A percentile compares a stretch with the other conserved stretches of the same genome.
Conservation (phyloP, 2,888 invertebrate species). For the Ceratothoa steindachneri region DNA sequence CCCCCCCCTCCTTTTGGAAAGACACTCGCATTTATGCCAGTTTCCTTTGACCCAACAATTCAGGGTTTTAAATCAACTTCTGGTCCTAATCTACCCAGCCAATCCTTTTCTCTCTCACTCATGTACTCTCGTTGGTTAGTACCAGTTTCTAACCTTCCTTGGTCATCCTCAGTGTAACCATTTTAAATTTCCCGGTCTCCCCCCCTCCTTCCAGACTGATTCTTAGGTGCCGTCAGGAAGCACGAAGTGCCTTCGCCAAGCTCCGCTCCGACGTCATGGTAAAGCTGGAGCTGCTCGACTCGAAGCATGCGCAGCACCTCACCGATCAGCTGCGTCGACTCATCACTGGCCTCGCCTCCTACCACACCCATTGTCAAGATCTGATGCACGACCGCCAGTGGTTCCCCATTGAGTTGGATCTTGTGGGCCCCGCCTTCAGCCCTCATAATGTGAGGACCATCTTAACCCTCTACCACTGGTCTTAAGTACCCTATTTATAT, state of each 20-base stretch:
- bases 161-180: no score
- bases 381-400: constrained; percentile 70
- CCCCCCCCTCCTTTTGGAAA: no score
- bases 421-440: constrained; percentile 79
- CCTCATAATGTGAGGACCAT: constrained; percentile 10
- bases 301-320: constrained; percentile 95
- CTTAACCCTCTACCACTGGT: constrained; percentile 6
- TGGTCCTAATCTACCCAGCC: no score
- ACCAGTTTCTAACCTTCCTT: no score
- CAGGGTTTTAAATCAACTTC: no score
- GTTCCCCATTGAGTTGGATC: constrained; percentile 94
- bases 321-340: constrained; percentile 65
- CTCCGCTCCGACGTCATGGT: constrained; percentile 82
- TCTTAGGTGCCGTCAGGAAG: constrained; percentile 91
- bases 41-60: no score
- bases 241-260: constrained; percentile 76
- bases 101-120: no score
- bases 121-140: no score
- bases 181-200: no score
- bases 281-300: constrained; percentile 93
- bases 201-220: constrained; percentile 70
- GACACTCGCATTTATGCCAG: no score
- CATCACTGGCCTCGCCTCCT: constrained; percentile 69
- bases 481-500: constrained; percentile 21
- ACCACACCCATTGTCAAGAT: constrained; percentile 69